Evolutionary conservation across 2,888 invertebrate genomes (phyloP).

Genomic region (Diogma glabrata): DNA sequence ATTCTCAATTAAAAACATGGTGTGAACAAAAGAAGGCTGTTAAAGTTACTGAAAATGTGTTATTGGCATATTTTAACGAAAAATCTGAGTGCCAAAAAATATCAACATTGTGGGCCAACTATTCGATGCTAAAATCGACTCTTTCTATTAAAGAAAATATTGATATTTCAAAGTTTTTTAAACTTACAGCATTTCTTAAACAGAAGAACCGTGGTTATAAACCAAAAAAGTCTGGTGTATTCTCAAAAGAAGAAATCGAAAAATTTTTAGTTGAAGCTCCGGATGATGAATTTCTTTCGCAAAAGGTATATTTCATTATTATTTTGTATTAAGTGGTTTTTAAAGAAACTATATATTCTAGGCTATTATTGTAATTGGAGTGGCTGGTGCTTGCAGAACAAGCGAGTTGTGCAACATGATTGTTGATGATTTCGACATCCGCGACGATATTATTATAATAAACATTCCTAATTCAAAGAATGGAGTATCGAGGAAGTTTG

Average conservation of each 20-base stretch:
- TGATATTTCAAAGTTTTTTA: not conserved
- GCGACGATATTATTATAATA: too few relatives aligned
- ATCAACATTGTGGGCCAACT: constrained; percentile 2
- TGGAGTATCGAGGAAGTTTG: too few relatives aligned
- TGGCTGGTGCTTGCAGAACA: too few relatives aligned
- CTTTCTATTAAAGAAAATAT: not conserved
- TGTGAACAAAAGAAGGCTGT: too few relatives aligned
- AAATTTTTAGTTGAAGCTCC: not conserved
- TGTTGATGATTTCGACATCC: too few relatives aligned
- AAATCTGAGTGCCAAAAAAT: not conserved
- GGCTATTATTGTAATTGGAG: too few relatives aligned
- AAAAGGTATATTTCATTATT: too few relatives aligned
- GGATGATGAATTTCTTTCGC: not conserved
- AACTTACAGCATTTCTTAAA: not conserved
- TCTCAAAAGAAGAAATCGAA: not conserved
- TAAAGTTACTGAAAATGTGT: not conserved
- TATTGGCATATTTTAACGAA: not conserved
- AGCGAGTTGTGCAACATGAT: too few relatives aligned
- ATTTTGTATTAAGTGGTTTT: too few relatives aligned
- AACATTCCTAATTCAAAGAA: too few relatives aligned
- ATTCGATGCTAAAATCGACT: not conserved
- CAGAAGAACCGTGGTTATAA: not conserved
- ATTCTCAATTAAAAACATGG: too few relatives aligned
- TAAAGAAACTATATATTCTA: too few relatives aligned
- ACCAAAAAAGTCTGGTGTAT: not conserved